Evolutionary conservation across 35 echinoderm and acorn worm species (phyloP).

Genomic region (Lytechinus variegatus): DNA sequence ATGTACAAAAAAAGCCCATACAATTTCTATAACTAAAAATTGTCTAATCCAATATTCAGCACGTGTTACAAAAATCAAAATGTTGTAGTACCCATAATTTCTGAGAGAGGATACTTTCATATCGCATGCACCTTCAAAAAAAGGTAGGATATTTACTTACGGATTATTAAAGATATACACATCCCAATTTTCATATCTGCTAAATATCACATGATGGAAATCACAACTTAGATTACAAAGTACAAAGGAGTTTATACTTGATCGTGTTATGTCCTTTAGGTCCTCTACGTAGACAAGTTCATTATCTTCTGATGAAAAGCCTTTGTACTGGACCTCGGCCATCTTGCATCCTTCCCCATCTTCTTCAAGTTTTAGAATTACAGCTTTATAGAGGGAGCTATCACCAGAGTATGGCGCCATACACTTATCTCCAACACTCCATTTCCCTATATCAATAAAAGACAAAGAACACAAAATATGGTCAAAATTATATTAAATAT

Average conservation of each 20-base stretch:
- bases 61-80: no score
- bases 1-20: no score
- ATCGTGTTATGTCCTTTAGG: conserved; percentile 58
- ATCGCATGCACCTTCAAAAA: no score
- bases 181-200: no score
- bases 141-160: no score
- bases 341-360: neutral
- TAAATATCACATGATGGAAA: neutral
- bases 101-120: no score
- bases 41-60: no score
- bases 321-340: conserved; percentile 65
- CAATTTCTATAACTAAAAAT: no score
- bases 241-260: neutral
- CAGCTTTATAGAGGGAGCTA: conserved; percentile 58
- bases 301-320: conserved; percentile 79
- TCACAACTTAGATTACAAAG: neutral
- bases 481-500: no score
- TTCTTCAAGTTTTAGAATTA: conserved; percentile 37
- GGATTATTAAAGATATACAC: no score
- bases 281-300: conserved; percentile 50
- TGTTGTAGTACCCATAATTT: no score
- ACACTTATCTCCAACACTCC: conserved; percentile 70
- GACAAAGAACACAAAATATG: neutral
- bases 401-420: conserved; percentile 73
- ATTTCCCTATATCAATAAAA: conserved; percentile 17